Conservation (phyloP, 2,113 vertebrate genomes). For the Apaloderma vittatum region DNA sequence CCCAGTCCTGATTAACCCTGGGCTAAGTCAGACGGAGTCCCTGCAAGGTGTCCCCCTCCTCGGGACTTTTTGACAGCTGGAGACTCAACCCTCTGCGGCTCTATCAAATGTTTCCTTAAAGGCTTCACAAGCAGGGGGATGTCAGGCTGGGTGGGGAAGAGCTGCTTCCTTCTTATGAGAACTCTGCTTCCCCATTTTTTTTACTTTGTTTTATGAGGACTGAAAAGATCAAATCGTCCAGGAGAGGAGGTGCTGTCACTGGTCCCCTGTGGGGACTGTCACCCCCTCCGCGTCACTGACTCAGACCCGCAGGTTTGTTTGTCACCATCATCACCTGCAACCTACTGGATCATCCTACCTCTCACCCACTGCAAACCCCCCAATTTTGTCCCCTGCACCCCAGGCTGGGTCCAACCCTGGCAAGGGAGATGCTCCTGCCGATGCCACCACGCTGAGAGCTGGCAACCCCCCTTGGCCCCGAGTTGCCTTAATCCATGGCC, state of each 20-base stretch:
- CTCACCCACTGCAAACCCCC: neutral
- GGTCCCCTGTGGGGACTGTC: neutral
- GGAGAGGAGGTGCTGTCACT: neutral
- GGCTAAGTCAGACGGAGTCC: neutral
- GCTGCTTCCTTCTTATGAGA: rapidly evolving
- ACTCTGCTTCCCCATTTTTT: neutral
- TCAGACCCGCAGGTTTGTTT: neutral
- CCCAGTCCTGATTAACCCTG: neutral
- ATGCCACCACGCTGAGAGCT: rapidly evolving
- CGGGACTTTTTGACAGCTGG: rapidly evolving
- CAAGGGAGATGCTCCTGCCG: neutral
- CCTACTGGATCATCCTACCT: neutral
- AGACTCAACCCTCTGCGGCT: neutral
- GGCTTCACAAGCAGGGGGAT: rapidly evolving
- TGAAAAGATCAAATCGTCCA: neutral
- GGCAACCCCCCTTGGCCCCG: rapidly evolving
- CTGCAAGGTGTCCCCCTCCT: neutral
- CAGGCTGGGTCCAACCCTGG: neutral
- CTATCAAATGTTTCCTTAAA: neutral
- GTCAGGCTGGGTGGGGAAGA: neutral
- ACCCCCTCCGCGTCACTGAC: neutral
- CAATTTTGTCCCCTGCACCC: neutral
- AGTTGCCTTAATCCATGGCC: slow-evolving; percentile 26
- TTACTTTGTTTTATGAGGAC: neutral
- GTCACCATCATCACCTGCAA: neutral